Base-by-base conservation (phyloP, 2,797 vertebrate genomes). In the Poeciliopsis paucimaculata region DNA sequence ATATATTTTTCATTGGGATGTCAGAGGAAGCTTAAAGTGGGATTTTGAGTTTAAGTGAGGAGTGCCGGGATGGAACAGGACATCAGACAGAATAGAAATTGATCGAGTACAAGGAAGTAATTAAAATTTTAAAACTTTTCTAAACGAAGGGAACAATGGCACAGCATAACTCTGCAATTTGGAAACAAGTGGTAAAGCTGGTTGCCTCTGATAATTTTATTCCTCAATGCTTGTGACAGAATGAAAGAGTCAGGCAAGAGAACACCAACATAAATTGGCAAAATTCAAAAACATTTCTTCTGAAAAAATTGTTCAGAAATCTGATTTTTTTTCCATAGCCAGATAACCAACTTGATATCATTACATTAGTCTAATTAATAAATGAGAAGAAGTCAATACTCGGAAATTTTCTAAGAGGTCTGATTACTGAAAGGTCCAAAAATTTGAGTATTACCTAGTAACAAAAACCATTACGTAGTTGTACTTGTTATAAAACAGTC, bases 1-100 rank as follows among this genome's bases (percentile, higher is more conserved):
- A 87, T 84, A 28, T 77, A 75, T 77, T 87, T 87, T 87, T 85
- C 60, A 86, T 81, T 36, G 1, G 43, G 5, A 13, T 68, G 45
- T 73, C 75, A 75, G 51, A 60, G 60, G 34, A 72, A 34, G 39
- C 72, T 74, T 66, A 13, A 78, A 81, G 73, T 34, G n/a, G 68
- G 77, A 71, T 73, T 78, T 46, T 81, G 36, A 89, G 73, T 51
- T 70, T n/a, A 53, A 72, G 72, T 11, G 45, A 2, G 18, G 18
- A 16, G 43, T 6, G 2, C 16, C 51, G 9, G 20, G 77, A 73
- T 80, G 64, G 36, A 84, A 79, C 51, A 41, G 45, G 71, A 79
- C 46, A 66, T 18, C 49, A 20, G 20, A 70, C 23, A 26, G 49
- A 12, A 60, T 41, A 5, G 71, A 76, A 77, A 79, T 8, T 13